These are phyloP conservation scores for Uloborus diversus DNA, from an alignment of 1,140 invertebrate species.

Conservation along the genomic window DNA sequence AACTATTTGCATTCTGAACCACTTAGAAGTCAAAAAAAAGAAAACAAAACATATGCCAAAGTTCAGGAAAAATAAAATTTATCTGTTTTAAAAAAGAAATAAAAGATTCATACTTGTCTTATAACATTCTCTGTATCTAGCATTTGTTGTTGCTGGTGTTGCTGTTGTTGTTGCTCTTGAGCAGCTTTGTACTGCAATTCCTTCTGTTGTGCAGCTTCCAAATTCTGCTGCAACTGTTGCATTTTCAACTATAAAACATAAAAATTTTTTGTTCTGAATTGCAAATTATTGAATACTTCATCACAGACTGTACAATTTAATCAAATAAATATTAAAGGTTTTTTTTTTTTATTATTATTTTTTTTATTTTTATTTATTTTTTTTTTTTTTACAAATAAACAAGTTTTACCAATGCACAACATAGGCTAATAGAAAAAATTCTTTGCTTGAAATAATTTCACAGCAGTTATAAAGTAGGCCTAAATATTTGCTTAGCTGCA, in stretches of 20 bases:
- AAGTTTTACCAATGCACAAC: background rate
- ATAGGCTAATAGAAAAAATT: background rate
- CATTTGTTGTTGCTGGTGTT: conserved; percentile 43
- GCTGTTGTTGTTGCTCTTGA: conserved; percentile 53
- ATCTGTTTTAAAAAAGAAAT: background rate
- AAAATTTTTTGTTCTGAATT: background rate
- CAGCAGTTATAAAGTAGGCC: too few species aligned
- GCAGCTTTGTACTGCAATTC: conserved; percentile 77
- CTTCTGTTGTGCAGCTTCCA: conserved; percentile 80
- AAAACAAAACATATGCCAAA: background rate
- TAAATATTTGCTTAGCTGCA: too few species aligned
- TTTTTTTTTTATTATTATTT: background rate
- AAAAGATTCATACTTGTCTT: conserved; percentile 25
- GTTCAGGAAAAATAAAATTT: background rate
- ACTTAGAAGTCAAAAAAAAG: background rate
- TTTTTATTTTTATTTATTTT: background rate
- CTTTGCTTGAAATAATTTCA: background rate
- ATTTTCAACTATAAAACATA: conserved; percentile 67
- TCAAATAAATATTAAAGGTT: too few species aligned
- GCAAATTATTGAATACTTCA: background rate
- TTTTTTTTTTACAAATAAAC: background rate
- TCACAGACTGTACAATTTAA: background rate
- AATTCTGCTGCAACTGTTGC: conserved; percentile 74
- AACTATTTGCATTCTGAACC: background rate
- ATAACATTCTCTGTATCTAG: conserved; percentile 46